Base-by-base conservation (phyloP, 2,113 vertebrate species). In the Heptranchias perlo region DNA sequence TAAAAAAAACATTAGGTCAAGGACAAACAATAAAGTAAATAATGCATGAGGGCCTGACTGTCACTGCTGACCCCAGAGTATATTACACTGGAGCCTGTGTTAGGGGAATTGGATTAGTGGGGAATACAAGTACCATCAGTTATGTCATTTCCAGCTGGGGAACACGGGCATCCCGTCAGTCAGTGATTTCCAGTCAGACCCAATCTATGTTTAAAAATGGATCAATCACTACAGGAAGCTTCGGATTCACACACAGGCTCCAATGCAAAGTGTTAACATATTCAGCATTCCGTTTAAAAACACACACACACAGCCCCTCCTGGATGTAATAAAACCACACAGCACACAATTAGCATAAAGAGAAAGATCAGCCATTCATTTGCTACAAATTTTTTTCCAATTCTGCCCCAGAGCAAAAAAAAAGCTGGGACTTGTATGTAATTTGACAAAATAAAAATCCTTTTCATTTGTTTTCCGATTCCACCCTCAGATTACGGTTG, bases 1-100 rank as follows among this genome's bases (percentile, higher is more conserved):
- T 91, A 64, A 95, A 95, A 69, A 91, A 91, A 25, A 86, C 23
- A 61, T 95, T 69, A 69, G 94, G 65, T 95, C 44, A 95, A 69
- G 39, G 8, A 8, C 92, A 73, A 95, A 52, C 64, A 69, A 95
- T 95, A 28, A 0, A 52, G 65, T 67, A 95, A 95, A 69, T 44
- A 73, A 73, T 73, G 44, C 64, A 95, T 18, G 62, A 69, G 13
- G 11, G 11, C 47, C 44, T 49, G 31, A 44, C 44, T 28, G 39
- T 69, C 62, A 95, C n/a, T 31, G 94, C 65, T 69, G 47, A 69
- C 44, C 28, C 94, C 49, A 47, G 3, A 69, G 65, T 95, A 21
- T 67, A 52, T 7, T 52, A 31, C 28, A 64, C 52, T 52, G 39
- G 91, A 25, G 39, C 7, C 64, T 76, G 62, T 52, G 76, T 52